Percentiles rank a stretch among this genome's conserved stretches.
phyloP scores from a whole-genome alignment of 2,888 invertebrate species.

The Mythimna albipuncta region DNA sequence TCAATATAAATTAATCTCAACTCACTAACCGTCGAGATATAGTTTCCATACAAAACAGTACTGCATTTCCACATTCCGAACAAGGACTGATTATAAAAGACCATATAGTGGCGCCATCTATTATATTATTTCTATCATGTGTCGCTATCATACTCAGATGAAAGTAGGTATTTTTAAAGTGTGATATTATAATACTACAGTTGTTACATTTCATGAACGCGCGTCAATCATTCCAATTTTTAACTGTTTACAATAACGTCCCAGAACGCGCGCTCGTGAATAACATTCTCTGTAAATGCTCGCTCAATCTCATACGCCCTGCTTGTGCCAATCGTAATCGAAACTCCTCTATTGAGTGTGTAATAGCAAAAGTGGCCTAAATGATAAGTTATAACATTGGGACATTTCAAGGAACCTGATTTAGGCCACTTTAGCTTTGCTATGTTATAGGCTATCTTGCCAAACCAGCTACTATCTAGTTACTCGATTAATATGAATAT shows the following conservation, averaged over 20 bases:
- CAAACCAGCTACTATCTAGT: constrained; percentile 25
- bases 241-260: too few species aligned
- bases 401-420: not conserved
- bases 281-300: constrained; percentile 2
- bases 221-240: not conserved
- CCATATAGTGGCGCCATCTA: constrained; percentile 22
- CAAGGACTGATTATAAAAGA: constrained; percentile 1
- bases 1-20: constrained; percentile 8
- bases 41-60: not conserved
- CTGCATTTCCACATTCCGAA: constrained; percentile 31
- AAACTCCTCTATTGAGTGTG: constrained; percentile 7
- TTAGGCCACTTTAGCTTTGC: constrained; percentile 10
- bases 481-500: constrained; percentile 47
- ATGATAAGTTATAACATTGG: too few species aligned
- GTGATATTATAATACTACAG: constrained; percentile 17
- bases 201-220: not conserved
- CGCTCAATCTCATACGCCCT: constrained; percentile 45
- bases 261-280: constrained; percentile 1
- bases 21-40: not conserved
- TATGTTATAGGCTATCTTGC: constrained; percentile 16
- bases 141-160: not conserved
- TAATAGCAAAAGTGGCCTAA: not conserved
- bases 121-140: constrained; percentile 22
- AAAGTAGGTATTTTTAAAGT: constrained; percentile 19
- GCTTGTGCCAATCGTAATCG: constrained; percentile 53